A percentile compares a stretch with the other conserved stretches of the same genome.
These are phyloP conservation scores for Mormyrops attenuatus DNA, from an alignment of 2,797 vertebrate species.

Conservation along the genomic window DNA sequence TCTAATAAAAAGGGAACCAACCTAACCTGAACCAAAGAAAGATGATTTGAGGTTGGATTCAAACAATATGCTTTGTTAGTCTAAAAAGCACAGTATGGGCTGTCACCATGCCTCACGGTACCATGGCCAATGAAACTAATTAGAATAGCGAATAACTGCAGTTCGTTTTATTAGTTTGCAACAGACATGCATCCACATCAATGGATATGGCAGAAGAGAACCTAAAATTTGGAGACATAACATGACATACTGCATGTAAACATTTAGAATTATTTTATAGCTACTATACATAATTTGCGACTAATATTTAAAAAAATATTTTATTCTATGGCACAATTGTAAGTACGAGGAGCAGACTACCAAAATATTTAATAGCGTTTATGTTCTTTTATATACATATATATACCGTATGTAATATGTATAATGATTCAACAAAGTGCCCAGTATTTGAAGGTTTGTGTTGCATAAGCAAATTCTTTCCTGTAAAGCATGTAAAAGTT, in stretches of 20 bases:
- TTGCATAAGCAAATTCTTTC: conserved; percentile 14
- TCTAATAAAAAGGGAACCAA: not conserved
- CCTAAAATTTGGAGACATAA: not conserved
- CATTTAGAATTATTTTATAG: not conserved
- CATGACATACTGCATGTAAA: not conserved
- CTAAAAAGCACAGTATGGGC: conserved; percentile 1
- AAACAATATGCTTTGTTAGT: not conserved
- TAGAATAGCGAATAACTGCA: not conserved
- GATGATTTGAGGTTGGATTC: not conserved
- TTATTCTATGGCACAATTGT: not conserved
- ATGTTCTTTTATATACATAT: not conserved
- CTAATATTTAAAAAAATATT: not conserved
- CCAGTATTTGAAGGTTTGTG: not conserved
- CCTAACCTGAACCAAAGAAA: conserved; percentile 14
- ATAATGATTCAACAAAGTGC: not conserved
- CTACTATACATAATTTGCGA: not conserved
- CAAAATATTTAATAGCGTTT: not conserved
- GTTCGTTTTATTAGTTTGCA: conserved; percentile 9
- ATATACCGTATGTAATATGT: not conserved
- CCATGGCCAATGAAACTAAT: not conserved
- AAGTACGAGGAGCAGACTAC: not conserved
- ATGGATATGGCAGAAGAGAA: not conserved
- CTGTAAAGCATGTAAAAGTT: not conserved
- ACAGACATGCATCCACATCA: not conserved
- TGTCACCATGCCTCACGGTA: not conserved